A percentile compares a stretch with the other conserved stretches of the same genome.
Conservation (phyloP, 2,113 vertebrate species). For the Scortum barcoo region DNA sequence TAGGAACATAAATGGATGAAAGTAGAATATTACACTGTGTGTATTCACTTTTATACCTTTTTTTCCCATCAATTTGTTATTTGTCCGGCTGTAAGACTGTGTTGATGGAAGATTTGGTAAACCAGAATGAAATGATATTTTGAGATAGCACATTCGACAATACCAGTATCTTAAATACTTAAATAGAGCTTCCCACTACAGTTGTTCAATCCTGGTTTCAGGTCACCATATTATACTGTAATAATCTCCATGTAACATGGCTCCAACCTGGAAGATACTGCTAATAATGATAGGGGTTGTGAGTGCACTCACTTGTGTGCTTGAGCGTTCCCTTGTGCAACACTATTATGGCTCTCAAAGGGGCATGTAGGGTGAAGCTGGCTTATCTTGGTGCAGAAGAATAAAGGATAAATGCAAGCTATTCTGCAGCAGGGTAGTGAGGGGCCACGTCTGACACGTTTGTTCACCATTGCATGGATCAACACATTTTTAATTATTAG, state of each 20-base stretch:
- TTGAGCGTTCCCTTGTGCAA: not conserved
- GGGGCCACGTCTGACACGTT: not conserved
- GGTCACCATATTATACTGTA: not conserved
- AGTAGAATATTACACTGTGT: no score
- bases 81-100: not conserved
- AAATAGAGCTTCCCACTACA: not conserved
- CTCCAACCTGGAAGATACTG: conserved; percentile 2
- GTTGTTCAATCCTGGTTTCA: not conserved
- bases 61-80: no score
- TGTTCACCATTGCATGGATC: not conserved
- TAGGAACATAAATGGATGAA: not conserved
- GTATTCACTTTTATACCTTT: no score
- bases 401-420: not conserved
- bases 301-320: not conserved
- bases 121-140: not conserved
- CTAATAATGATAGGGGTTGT: not conserved
- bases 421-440: not conserved
- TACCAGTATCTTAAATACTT: not conserved
- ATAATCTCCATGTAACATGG: not conserved
- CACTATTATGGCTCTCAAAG: not conserved
- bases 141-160: not conserved
- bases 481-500: not conserved
- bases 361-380: not conserved
- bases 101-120: not conserved
- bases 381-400: conserved; percentile 5